A percentile compares a stretch with the other conserved stretches of the same genome.
Evolutionary conservation across 2,113 vertebrate genomes (phyloP).

Genomic region (Rousettus leschenaultii): DNA sequence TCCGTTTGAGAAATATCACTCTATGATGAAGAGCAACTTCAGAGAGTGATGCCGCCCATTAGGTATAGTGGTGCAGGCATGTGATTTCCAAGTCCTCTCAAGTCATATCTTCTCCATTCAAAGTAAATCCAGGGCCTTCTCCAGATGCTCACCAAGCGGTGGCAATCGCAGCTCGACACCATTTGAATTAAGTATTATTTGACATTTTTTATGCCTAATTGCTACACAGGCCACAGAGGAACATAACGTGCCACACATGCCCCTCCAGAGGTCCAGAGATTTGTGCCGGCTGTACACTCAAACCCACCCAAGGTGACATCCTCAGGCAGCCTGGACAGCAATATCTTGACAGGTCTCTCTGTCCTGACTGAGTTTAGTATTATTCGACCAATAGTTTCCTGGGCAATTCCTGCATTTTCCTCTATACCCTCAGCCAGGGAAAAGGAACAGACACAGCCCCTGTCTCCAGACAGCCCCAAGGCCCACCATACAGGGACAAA

Average conservation of each 20-base stretch:
- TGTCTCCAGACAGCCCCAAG: background rate
- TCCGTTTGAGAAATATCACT: background rate
- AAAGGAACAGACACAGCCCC: background rate
- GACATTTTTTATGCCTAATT: background rate
- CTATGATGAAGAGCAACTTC: background rate
- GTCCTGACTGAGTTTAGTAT: background rate
- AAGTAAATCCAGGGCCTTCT: background rate
- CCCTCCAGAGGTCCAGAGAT: background rate
- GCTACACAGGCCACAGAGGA: background rate
- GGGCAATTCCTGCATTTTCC: background rate
- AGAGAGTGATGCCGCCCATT: fast-evolving
- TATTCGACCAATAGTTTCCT: background rate
- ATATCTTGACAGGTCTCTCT: background rate
- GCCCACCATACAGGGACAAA: background rate
- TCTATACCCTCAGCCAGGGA: background rate
- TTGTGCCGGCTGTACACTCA: no score
- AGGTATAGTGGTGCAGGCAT: background rate
- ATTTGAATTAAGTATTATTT: background rate
- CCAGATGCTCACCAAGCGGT: background rate
- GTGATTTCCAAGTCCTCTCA: background rate
- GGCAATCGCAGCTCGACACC: background rate
- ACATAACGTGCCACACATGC: background rate
- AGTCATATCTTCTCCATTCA: background rate
- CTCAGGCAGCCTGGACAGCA: background rate
- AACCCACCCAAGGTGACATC: background rate